Conservation (phyloP, 2,113 vertebrate species). For the Pelodiscus sinensis region DNA sequence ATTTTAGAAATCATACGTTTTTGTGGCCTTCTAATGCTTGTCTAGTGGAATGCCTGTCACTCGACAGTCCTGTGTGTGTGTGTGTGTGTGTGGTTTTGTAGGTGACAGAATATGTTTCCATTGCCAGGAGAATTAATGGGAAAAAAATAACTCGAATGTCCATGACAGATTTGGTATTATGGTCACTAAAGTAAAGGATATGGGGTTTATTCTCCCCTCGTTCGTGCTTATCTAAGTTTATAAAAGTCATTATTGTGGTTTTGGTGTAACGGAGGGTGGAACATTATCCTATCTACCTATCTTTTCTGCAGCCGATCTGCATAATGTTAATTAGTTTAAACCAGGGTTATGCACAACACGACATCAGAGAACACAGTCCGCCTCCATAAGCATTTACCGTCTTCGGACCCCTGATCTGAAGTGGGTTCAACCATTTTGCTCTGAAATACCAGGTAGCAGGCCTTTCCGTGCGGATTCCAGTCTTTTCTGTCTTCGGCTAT, state of each 20-base stretch:
- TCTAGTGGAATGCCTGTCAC: background rate
- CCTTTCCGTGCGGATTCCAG: background rate
- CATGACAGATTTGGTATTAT: background rate
- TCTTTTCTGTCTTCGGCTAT: background rate
- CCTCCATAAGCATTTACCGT: background rate
- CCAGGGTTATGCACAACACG: background rate
- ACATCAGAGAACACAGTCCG: background rate
- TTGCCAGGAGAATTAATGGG: background rate
- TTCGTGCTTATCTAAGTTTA: rapidly evolving
- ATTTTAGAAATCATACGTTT: slow-evolving; percentile 43
- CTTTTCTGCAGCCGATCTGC: background rate
- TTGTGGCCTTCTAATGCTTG: slow-evolving; percentile 40
- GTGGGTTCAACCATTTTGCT: background rate
- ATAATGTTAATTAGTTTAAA: background rate
- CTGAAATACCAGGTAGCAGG: background rate
- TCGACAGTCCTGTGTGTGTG: background rate
- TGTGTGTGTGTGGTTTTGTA: background rate
- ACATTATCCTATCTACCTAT: background rate
- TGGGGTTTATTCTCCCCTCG: background rate
- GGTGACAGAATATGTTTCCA: background rate
- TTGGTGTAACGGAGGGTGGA: background rate
- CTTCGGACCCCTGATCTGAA: background rate
- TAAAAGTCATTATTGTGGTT: background rate
- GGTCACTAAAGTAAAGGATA: background rate
- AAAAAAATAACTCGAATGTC: rapidly evolving